Evolutionary conservation across 2,797 vertebrate species (phyloP).

Genomic region (Chiroxiphia lanceolata): DNA sequence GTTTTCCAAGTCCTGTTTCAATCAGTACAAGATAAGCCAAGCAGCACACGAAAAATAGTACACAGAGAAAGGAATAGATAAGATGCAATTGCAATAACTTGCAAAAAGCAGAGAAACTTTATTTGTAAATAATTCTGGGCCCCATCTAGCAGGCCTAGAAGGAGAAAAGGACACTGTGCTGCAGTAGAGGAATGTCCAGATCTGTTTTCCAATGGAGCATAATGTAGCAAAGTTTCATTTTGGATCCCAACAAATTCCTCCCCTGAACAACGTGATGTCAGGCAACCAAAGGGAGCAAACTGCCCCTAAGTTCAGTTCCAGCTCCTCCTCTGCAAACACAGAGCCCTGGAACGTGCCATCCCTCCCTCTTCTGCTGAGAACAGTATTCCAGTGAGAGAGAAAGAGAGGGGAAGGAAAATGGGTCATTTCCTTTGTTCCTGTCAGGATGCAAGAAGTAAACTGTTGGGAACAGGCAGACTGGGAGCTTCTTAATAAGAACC

Average conservation of each 20-base stretch:
- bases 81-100: neutral
- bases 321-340: neutral
- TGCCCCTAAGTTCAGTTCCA: neutral
- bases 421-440: constrained; percentile 71
- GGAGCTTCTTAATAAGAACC: constrained; percentile 43
- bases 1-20: neutral
- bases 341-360: neutral
- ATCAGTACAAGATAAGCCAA: neutral
- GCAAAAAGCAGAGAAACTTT: neutral
- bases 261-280: neutral
- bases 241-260: neutral
- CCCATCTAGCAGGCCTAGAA: neutral
- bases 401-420: constrained; percentile 70
- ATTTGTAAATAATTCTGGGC: neutral
- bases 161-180: neutral
- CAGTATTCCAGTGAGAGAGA: neutral
- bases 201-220: neutral
- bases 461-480: constrained; percentile 17
- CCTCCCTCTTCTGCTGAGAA: neutral
- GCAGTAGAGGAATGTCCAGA: neutral
- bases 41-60: neutral
- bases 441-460: constrained; percentile 70
- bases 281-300: neutral
- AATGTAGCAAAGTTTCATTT: neutral
- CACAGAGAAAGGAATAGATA: neutral